phyloP scores from a whole-genome alignment of 2,113 vertebrate species.

The Pomatostomus ruficeps region DNA sequence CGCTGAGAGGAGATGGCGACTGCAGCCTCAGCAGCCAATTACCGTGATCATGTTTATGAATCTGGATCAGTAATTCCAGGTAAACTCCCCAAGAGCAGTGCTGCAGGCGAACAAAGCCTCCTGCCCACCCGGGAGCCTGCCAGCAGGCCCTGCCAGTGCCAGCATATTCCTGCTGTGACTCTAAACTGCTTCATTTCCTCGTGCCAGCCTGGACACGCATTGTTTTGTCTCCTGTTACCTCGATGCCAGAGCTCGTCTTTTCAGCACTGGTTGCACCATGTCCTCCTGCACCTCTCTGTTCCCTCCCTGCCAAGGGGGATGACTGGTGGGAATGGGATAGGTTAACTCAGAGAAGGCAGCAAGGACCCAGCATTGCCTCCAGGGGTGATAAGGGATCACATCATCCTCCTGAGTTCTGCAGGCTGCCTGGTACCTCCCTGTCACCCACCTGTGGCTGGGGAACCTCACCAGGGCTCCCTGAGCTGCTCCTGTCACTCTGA shows the following conservation, averaged over 20 bases:
- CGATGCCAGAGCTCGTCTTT: background rate
- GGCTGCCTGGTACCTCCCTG: fast-evolving
- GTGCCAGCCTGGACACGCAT: background rate
- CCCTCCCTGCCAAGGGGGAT: background rate
- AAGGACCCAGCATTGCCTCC: background rate
- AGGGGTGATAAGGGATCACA: background rate
- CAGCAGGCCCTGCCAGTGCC: background rate
- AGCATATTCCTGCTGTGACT: constrained; percentile 53
- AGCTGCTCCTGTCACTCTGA: background rate
- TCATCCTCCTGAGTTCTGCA: background rate
- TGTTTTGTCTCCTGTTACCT: background rate
- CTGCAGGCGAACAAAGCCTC: constrained; percentile 18
- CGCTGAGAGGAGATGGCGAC: background rate
- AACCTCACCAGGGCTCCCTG: background rate
- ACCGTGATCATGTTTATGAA: constrained; percentile 64
- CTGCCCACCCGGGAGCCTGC: background rate
- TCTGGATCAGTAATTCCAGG: constrained; percentile 63
- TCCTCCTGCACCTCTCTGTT: background rate
- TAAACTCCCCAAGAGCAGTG: constrained; percentile 15
- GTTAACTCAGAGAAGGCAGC: background rate
- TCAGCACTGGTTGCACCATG: background rate
- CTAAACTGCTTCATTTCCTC: constrained; percentile 34
- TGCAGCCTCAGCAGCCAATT: constrained; percentile 31
- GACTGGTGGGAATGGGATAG: background rate
- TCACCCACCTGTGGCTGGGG: background rate